phyloP scores from a whole-genome alignment of 53 echinoderm and acorn worm genomes.

The Pentamera pediparva region DNA sequence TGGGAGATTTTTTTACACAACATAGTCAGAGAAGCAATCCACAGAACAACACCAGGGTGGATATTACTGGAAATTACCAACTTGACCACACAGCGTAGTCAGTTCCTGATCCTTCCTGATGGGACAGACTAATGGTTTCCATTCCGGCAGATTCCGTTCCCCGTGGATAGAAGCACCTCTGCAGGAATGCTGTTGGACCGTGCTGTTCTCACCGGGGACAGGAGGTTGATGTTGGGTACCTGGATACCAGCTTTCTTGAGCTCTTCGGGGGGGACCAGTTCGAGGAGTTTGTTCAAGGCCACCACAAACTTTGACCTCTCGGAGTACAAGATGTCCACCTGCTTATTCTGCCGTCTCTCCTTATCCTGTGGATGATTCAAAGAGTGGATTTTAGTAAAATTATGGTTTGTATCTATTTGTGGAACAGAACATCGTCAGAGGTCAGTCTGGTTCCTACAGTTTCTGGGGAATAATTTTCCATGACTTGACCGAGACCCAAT shows the following conservation, averaged over 20 bases:
- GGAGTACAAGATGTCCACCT: slow-evolving; percentile 65
- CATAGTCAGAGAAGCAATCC: no score
- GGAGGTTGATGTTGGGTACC: slow-evolving; percentile 13
- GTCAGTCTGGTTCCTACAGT: no score
- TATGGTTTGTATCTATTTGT: neutral
- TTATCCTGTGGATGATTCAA: slow-evolving; percentile 41
- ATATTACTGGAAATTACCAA: no score
- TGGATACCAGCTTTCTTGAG: slow-evolving; percentile 63
- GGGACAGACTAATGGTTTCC: no score
- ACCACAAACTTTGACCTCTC: slow-evolving; percentile 73
- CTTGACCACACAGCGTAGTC: no score
- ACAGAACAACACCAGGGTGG: no score
- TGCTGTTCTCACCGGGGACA: neutral
- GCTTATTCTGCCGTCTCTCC: slow-evolving; percentile 52
- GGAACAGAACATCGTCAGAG: no score
- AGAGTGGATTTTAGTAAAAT: neutral
- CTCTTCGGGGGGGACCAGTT: slow-evolving; percentile 63
- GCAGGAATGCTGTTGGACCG: slow-evolving; percentile 1
- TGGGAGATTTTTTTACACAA: no score
- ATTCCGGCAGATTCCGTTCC: neutral
- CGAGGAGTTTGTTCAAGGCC: slow-evolving; percentile 69
- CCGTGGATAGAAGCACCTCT: neutral
- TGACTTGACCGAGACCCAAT: no score
- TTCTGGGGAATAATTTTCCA: no score
- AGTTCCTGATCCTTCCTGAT: no score